Evolutionary conservation across 2,888 invertebrate genomes (phyloP), one percentile per base, ranked within the genome.

Genomic region (Oligia strigilis): DNA sequence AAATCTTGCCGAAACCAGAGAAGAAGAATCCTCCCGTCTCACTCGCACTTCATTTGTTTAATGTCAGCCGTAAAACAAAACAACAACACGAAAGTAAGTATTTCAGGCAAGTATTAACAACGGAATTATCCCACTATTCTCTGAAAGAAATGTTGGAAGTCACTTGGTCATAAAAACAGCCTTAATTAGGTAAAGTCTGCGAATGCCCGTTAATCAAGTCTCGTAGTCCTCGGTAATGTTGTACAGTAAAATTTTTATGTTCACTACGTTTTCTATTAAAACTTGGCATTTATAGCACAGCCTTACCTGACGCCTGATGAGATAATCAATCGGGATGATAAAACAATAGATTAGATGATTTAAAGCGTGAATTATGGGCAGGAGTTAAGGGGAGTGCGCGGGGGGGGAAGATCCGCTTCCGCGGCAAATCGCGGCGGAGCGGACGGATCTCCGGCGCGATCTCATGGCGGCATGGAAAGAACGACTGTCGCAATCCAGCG

Each of bases 181-280:
- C 71, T 80, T 89, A 89, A 90, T 89, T 90, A 88, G 81, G 65
- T 67, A 78, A 82, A 83, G 81, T 83, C 79, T 49, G 76, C 72
- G 73, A 85, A 82, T 77, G 77, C 52, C 78, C 78, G 81, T 85
- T 89, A 89, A 89, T 90, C 81, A 88, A 84, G 71, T 49, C 77
- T 72, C 58, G n/a, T 72, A 72, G 72, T 72, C 49, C 66, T 43
- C 36, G 71, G 79, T 84, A 80, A 87, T 77, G 87, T 80, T 78
- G 74, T 64, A 75, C 71, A 77, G 79, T 89, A 89, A 89, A 87
- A 43, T 4, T 72, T 88, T 89, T 88, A 89, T 85, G 90, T 81
- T 62, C 78, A 71, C 76, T 90, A 87, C 90, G 88, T 87, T 87
- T 81, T 77, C 84, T 87, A 86, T 87, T 88, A 82, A 88, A 85